Base-by-base conservation (phyloP, 2,888 invertebrate species). In the Tetragonisca angustula region DNA sequence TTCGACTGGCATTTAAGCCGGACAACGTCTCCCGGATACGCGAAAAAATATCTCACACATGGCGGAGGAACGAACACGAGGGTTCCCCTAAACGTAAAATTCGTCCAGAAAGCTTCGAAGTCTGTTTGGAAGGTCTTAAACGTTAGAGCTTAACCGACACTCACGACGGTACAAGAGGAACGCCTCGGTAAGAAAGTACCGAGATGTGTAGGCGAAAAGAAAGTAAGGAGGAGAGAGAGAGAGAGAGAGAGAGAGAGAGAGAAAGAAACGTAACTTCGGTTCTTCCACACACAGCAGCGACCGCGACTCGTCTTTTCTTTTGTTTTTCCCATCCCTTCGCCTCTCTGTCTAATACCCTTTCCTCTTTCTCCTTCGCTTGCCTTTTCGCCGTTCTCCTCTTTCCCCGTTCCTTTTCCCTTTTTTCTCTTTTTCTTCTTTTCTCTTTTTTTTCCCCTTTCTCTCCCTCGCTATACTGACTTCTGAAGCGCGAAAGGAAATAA, bases 401-500 rank as follows among this genome's bases (percentile, higher is more conserved):
- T 21, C 72, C 67, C 43, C 9, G 9, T 43, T 67, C 64, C 27
- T 36, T 70, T 62, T 24, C 27, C 24, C 71, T 54, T 36, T 36
- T 70, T 62, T 24, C 27, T 32, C 71, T 54, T 27, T 76, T 70
- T n/a, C 72, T 70, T 9, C 76, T 73, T 24, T 75, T 69, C n/a
- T n/a, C n/a, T n/a, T 59, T 32, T 65, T 62, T 59, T 21, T 19
- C 36, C 36, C 50, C 49, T 71, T 52, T 32, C 36, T 73, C 36
- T 32, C 69, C 50, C 54, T 32, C 65, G 50, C 86, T 82, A 76
- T 62, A 52, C 65, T 76, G 79, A 87, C 83, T 84, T 76, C 77
- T 62, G 87, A 84, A 76, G 72, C 86, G 67, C 68, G 83, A 77
- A 70, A 87, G 83, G 84, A 84, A 90, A 89, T 90, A 90, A 84